phyloP scores from a whole-genome alignment of 2,888 invertebrate species.

The Petrophora chlorosata region DNA sequence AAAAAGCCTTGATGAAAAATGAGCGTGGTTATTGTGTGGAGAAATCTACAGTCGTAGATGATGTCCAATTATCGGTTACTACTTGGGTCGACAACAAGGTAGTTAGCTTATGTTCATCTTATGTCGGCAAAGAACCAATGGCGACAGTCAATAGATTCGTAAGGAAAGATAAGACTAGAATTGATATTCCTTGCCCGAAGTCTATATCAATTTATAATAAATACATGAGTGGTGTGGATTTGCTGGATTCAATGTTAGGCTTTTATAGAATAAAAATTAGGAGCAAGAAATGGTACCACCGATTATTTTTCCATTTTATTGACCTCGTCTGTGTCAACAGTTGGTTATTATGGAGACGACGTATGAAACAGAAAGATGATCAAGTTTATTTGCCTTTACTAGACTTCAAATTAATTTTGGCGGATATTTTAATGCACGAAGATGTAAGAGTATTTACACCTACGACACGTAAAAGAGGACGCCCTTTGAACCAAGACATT shows the following conservation, averaged over 20 bases:
- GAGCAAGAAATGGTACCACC: conserved; percentile 41
- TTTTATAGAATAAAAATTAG: conserved; percentile 42
- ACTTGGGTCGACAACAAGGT: neutral
- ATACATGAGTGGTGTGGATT: neutral
- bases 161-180: neutral
- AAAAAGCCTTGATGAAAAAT: neutral
- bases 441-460: conserved; percentile 26
- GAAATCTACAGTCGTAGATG: neutral
- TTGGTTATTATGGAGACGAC: conserved; percentile 37
- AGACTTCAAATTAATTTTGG: conserved; percentile 29
- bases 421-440: conserved; percentile 25
- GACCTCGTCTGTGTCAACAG: conserved; percentile 36
- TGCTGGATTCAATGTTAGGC: conserved; percentile 29
- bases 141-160: neutral
- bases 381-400: conserved; percentile 31
- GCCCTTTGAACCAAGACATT: conserved; percentile 7
- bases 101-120: neutral
- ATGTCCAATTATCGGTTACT: neutral
- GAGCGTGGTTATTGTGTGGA: neutral
- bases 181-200: neutral
- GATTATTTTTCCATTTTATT: conserved; percentile 41
- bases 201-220: neutral
- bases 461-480: conserved; percentile 30
- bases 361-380: conserved; percentile 28
- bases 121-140: neutral